Base-by-base conservation (phyloP, 2,797 vertebrate species). In the Hippoglossus hippoglossus region DNA sequence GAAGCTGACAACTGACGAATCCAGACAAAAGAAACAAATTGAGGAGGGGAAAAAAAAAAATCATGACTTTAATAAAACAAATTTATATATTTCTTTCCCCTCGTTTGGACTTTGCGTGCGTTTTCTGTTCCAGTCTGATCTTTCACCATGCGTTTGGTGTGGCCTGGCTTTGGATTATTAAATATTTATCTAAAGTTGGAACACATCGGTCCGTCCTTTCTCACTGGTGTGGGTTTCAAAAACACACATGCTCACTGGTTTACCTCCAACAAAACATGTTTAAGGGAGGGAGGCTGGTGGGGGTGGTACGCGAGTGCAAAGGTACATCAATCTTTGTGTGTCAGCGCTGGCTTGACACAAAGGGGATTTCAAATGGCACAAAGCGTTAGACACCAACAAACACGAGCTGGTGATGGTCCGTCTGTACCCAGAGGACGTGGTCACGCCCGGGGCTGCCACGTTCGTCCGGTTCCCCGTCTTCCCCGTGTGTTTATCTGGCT, bases 161-260 rank as follows among this genome's bases (percentile, higher is more conserved):
- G 88, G 88, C 73, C 87, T 87, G 86, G 78, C 85, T 72, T 60
- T 47, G 79, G 52, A 79, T 86, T 86, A 87, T 92, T 83, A 93
- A 93, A 93, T 92, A 92, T 94, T 92, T 92, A 92, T 82, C 65
- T 82, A 87, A 65, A 84, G 71, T 69, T 71, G 63, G 86, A 86
- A 85, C 85, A 65, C 76, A 73, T 80, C 59, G n/a, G 26, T 81
- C 79, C 63, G 63, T 81, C 85, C 84, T 77, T 87, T 89, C 86
- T 86, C 87, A 81, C 80, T 87, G 74, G 86, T 84, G 88, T 90
- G 83, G 84, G 81, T 87, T 92, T 90, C 73, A 79, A 88, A 91
- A 92, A 89, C 84, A 91, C 81, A 87, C 87, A 86, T 41, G 75
- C 85, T 74, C 82, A 84, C 63, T 55, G 80, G 87, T 87, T 91